Evolutionary conservation across 1,140 invertebrate genomes (phyloP).

Genomic region (Drosophila tropicalis): DNA sequence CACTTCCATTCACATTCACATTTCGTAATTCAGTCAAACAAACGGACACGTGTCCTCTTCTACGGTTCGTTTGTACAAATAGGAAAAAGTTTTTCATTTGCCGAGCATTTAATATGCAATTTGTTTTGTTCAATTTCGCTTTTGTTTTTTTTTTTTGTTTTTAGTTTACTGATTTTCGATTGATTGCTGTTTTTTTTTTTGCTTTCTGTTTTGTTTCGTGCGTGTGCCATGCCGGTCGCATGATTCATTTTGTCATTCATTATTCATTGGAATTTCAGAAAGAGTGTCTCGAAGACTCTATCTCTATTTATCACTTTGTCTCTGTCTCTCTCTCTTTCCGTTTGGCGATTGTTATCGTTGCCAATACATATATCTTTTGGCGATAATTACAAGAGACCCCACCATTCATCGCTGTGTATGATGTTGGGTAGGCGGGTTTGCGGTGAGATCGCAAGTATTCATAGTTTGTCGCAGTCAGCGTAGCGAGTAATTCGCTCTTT

Average conservation of each 20-base stretch:
- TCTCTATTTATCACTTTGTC: background rate
- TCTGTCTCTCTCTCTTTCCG: constrained; percentile 29
- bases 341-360: constrained; percentile 45
- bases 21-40: background rate
- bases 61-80: too few relatives aligned
- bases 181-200: constrained; percentile 35
- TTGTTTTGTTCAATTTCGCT: constrained; percentile 35
- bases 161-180: background rate
- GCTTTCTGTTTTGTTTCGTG: background rate
- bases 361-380: constrained; percentile 28
- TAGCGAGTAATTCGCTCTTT: background rate
- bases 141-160: background rate
- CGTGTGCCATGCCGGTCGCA: background rate
- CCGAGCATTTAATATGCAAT: constrained; percentile 53
- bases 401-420: constrained; percentile 19
- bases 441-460: background rate
- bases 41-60: background rate
- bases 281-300: constrained; percentile 15
- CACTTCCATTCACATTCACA: background rate
- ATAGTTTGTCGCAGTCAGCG: background rate
- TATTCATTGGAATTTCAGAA: constrained; percentile 32
- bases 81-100: constrained; percentile 41
- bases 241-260: constrained; percentile 50
- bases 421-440: background rate
- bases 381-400: constrained; percentile 41